Evolutionary conservation across 2,113 vertebrate genomes (phyloP).

Genomic region (Sinocyclocheilus anophthalmus): DNA sequence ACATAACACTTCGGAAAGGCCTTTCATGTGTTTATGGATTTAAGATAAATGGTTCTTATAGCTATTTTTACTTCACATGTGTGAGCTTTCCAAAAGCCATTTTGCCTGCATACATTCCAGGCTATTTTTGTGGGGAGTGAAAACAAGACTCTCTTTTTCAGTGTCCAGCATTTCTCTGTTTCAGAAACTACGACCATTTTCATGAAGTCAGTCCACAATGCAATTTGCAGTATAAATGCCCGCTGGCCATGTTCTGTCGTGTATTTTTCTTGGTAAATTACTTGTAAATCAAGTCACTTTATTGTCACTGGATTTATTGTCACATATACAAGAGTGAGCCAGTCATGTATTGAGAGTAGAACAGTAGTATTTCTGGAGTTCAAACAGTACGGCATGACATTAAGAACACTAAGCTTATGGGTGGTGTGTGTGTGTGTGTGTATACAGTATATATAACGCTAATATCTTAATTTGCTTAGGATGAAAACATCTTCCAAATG

Average conservation of each 20-base stretch:
- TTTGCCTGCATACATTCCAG: constrained; percentile 68
- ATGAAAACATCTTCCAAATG: no score
- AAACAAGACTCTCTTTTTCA: constrained; percentile 45
- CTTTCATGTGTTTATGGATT: constrained; percentile 69
- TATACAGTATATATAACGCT: no score
- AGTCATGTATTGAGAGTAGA: neutral
- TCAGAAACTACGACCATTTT: neutral
- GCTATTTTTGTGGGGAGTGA: constrained; percentile 64
- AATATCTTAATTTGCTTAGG: no score
- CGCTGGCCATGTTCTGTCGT: neutral
- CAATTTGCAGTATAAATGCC: neutral
- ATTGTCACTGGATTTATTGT: neutral
- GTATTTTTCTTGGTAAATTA: neutral
- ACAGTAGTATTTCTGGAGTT: neutral
- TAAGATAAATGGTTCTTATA: constrained; percentile 60
- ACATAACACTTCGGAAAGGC: constrained; percentile 50
- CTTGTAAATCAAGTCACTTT: neutral
- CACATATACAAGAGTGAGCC: neutral
- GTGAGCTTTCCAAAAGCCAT: constrained; percentile 57
- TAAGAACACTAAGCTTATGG: neutral
- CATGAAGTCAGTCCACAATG: neutral
- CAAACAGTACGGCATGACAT: neutral
- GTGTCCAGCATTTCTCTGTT: constrained; percentile 49
- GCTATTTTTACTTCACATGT: constrained; percentile 67
- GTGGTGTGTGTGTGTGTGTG: no score